Evolutionary conservation across 2,888 invertebrate species (phyloP).

Genomic region (Heliconius ismenius): DNA sequence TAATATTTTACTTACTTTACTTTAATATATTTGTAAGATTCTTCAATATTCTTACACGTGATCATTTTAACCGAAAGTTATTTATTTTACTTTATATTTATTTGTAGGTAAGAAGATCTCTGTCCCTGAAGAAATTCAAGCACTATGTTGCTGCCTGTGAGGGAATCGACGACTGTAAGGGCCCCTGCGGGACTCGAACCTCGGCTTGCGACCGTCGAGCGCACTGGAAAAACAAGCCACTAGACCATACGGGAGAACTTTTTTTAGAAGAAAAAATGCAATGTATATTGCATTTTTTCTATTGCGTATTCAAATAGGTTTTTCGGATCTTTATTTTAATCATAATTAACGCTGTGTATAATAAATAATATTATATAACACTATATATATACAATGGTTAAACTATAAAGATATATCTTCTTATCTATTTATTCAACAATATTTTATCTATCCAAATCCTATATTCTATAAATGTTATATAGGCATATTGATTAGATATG

Average conservation of each 20-base stretch:
- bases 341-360: background rate
- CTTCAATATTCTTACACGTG: background rate
- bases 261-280: too few relatives aligned
- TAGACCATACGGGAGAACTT: slow-evolving; percentile 82
- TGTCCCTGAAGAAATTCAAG: too few relatives aligned
- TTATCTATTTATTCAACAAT: background rate
- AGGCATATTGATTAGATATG: background rate
- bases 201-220: too few relatives aligned
- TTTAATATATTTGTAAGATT: background rate
- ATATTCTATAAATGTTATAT: background rate
- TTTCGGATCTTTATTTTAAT: background rate
- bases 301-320: background rate
- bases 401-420: background rate
- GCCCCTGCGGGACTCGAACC: too few relatives aligned
- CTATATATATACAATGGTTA: background rate
- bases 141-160: too few relatives aligned
- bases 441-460: background rate
- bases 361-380: too few relatives aligned
- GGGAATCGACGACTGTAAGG: too few relatives aligned
- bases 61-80: background rate
- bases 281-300: too few relatives aligned
- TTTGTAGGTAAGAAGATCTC: too few relatives aligned
- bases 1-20: too few relatives aligned
- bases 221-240: slow-evolving; percentile 69
- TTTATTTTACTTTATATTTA: too few relatives aligned